Evolutionary conservation across 2,797 vertebrate genomes (phyloP), one percentile per base, ranked within the genome.

Genomic region (Ctenopoma multispine): DNA sequence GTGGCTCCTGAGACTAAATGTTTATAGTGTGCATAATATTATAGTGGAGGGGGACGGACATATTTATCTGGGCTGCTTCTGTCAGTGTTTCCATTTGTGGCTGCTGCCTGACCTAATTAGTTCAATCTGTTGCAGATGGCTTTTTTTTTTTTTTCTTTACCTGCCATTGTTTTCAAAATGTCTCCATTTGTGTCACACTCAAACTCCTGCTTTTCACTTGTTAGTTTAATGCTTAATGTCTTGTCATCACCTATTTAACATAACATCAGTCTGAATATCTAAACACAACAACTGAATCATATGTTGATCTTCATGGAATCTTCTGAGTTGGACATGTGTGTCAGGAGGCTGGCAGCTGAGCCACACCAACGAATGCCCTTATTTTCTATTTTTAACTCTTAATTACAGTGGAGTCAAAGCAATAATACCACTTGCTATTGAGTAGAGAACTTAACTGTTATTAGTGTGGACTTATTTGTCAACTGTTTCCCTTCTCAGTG

Each of bases 371-470:
- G 85, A 90, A 88, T 91, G 86, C 79, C 27, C 18, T 83, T 81
- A 66, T 85, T 85, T 87, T 87, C 84, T 90, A 86, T 92, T 92
- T 90, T 86, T 83, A 87, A 62, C 82, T 80, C 63, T 31, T 82
- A 88, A 88, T 90, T 88, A 71, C 74, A 75, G 76, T 13, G 0
- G 69, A 75, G 73, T 80, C 75, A 71, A 72, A 84, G 51, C 78
- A 83, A 63, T 82, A 79, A 87, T 63, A 75, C 61, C 72, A 74
- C 68, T 72, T 81, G 53, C 64, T 79, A 59, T 72, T 79, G 44
- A 71, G 49, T 31, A 29, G 47, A 66, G 62, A 70, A 69, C 65
- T 76, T 72, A 63, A 40, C 51, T 66, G 61, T 63, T 63, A 36
- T 79, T 71, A 75, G 53, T 18, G 5, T 36, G 4, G 63, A 38